Evolutionary conservation across 1,140 invertebrate species (phyloP).

Genomic region (Drosophila mayri): DNA sequence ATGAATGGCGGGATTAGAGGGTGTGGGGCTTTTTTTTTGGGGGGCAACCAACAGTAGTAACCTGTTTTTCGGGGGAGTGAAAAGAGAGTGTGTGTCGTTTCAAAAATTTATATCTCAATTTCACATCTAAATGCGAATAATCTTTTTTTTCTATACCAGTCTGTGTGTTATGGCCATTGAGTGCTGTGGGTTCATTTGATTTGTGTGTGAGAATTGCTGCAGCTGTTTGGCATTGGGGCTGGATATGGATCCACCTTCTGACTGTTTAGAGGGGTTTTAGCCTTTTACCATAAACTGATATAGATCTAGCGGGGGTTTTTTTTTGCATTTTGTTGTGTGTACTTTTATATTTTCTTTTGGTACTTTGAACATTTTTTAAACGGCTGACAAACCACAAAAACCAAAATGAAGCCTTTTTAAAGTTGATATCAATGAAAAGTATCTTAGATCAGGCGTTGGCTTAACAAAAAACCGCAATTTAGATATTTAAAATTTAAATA

Average conservation of each 20-base stretch:
- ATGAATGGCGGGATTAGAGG: conserved; percentile 9
- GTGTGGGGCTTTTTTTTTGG: background rate
- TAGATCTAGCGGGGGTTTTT: conserved; percentile 29
- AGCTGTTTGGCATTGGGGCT: conserved; percentile 75
- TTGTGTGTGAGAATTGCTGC: conserved; percentile 77
- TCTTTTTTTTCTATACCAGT: conserved; percentile 56
- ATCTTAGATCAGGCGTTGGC: background rate
- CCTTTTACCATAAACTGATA: conserved; percentile 49
- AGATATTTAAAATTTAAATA: background rate
- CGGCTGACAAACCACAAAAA: conserved; percentile 49
- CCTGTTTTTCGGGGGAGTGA: conserved; percentile 35
- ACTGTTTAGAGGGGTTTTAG: conserved; percentile 38
- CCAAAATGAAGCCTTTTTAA: conserved; percentile 10
- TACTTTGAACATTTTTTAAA: conserved; percentile 36
- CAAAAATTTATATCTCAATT: conserved; percentile 84
- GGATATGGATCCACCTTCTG: conserved; percentile 31
- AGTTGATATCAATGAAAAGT: background rate
- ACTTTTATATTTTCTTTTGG: background rate
- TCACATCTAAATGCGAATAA: conserved; percentile 84
- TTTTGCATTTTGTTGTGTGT: conserved; percentile 22
- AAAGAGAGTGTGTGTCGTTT: conserved; percentile 64
- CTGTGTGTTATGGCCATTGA: conserved; percentile 28
- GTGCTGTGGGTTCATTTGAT: conserved; percentile 73
- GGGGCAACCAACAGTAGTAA: conserved; percentile 16
- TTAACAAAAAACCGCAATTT: background rate